phyloP scores from a whole-genome alignment of 2,888 invertebrate species.

The Cepaea hortensis region DNA sequence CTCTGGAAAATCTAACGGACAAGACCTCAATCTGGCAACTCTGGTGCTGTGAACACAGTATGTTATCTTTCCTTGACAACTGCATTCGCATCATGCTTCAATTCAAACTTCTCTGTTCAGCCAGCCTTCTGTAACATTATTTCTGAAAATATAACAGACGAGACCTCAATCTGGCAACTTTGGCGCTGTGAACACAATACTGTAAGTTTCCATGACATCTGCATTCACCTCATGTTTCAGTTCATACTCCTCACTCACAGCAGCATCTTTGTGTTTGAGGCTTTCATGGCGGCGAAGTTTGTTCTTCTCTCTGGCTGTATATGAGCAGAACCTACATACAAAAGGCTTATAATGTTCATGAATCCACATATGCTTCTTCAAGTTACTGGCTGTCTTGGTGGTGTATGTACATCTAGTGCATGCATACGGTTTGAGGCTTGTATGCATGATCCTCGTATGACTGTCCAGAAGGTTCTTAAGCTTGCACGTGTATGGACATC shows the following conservation, averaged over 20 bases:
- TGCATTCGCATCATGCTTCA: no score
- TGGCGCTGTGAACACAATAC: not conserved
- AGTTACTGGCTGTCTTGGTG: slow-evolving; percentile 38
- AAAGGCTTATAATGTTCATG: slow-evolving; percentile 35
- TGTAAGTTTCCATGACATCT: slow-evolving; percentile 12
- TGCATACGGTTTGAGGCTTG: slow-evolving; percentile 36
- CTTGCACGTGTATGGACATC: slow-evolving; percentile 39
- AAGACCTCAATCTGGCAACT: not conserved
- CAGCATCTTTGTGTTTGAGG: slow-evolving; percentile 30
- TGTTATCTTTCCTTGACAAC: no score
- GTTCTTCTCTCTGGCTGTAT: slow-evolving; percentile 37
- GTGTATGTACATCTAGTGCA: slow-evolving; percentile 37
- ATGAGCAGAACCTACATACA: slow-evolving; percentile 28
- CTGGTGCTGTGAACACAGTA: no score
- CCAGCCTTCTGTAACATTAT: not conserved
- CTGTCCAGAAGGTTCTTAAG: slow-evolving; percentile 33
- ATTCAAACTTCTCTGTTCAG: not conserved
- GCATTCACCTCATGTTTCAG: not conserved
- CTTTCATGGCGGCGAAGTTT: slow-evolving; percentile 36
- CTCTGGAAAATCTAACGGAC: no score
- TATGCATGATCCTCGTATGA: slow-evolving; percentile 40
- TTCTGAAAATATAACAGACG: not conserved
- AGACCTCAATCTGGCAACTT: not conserved
- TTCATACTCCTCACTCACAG: not conserved
- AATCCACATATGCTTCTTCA: slow-evolving; percentile 46